phyloP scores from a whole-genome alignment of 2,113 vertebrate genomes.

The Irena cyanogastra region DNA sequence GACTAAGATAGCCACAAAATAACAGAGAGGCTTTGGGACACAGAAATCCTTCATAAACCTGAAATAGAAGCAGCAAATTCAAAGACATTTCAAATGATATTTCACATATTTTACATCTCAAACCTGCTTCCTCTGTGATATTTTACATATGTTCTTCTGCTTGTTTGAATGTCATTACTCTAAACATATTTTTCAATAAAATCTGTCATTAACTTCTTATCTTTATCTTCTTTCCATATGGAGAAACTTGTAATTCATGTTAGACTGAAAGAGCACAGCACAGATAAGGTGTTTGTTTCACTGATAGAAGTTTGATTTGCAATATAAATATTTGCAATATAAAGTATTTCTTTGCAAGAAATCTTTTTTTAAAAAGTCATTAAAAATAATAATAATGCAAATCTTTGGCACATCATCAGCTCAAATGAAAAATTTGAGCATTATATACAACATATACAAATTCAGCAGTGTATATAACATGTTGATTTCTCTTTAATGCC shows the following conservation, averaged over 20 bases:
- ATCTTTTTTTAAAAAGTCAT: background rate
- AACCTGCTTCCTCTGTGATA: background rate
- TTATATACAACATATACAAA: too few species aligned
- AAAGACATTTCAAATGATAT: background rate
- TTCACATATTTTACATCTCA: background rate
- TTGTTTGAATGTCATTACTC: background rate
- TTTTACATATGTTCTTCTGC: background rate
- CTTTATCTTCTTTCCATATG: background rate
- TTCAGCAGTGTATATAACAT: too few species aligned
- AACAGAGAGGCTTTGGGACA: background rate
- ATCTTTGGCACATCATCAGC: background rate
- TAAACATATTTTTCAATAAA: background rate
- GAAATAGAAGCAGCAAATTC: background rate
- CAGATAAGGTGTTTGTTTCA: background rate
- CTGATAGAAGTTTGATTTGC: background rate
- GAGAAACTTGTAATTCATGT: background rate
- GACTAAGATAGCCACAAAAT: background rate
- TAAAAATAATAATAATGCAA: background rate
- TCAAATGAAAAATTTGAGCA: too few species aligned
- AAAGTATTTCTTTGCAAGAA: background rate
- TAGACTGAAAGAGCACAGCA: background rate
- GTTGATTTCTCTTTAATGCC: background rate
- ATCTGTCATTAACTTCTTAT: background rate
- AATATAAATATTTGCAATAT: background rate
- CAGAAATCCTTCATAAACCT: background rate